Percentiles rank a stretch among this genome's conserved stretches.
Conservation (phyloP, 1,140 invertebrate species). For the Drosophila nannoptera region DNA sequence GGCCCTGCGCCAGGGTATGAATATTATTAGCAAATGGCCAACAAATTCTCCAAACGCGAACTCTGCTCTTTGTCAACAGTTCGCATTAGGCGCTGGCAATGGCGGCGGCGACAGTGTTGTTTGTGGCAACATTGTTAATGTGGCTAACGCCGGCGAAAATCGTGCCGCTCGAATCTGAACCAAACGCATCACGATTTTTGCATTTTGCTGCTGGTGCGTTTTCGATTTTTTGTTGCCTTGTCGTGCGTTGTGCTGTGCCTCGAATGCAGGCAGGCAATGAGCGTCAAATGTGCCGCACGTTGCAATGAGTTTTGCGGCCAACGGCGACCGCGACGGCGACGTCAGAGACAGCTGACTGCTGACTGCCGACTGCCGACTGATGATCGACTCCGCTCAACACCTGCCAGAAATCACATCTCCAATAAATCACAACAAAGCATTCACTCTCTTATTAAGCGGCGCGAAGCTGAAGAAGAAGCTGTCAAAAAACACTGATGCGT, state of each 20-base stretch:
- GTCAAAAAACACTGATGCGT: slow-evolving; percentile 74
- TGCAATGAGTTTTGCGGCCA: slow-evolving; percentile 48
- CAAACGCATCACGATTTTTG: slow-evolving; percentile 70
- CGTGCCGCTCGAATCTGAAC: slow-evolving; percentile 70
- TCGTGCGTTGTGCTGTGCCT: slow-evolving; percentile 56
- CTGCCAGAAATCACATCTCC: slow-evolving; percentile 62
- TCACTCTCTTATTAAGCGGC: slow-evolving; percentile 1
- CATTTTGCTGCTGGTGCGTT: slow-evolving; percentile 33
- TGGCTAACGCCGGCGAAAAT: slow-evolving; percentile 54
- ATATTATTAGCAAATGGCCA: slow-evolving; percentile 38
- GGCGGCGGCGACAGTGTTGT: slow-evolving; percentile 22
- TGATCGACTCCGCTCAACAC: slow-evolving; percentile 54
- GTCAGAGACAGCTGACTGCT: no score
- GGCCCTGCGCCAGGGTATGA: slow-evolving; percentile 7
- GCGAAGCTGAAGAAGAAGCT: slow-evolving; percentile 45
- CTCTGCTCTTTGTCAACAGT: slow-evolving; percentile 49
- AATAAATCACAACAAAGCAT: slow-evolving; percentile 57
- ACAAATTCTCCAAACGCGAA: slow-evolving; percentile 41
- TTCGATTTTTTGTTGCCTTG: slow-evolving; percentile 37
- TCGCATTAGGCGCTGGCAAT: slow-evolving; percentile 26
- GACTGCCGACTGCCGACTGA: no score
- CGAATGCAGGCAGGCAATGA: slow-evolving; percentile 61
- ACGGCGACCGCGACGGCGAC: slow-evolving; percentile 7
- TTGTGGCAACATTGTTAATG: slow-evolving; percentile 56
- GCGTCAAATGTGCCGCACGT: slow-evolving; percentile 63